Percentiles rank a stretch among this genome's conserved stretches.
Conservation (phyloP, 2,797 vertebrate genomes). For the Denticeps clupeoides region DNA sequence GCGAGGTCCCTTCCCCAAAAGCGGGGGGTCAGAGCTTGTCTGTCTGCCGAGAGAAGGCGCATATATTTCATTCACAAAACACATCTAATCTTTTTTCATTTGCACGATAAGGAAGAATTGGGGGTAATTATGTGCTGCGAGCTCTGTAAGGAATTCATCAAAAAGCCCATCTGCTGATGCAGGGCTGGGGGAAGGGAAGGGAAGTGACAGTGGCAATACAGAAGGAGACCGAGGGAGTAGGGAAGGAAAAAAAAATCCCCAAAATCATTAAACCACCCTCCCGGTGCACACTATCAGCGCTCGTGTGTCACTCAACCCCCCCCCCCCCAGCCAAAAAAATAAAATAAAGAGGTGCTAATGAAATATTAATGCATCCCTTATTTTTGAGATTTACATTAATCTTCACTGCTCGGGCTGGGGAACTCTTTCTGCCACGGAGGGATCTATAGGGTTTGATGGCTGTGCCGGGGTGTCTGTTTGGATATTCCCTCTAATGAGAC, state of each 20-base stretch:
- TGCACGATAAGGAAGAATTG: constrained; percentile 75
- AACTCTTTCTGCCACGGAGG: constrained; percentile 39
- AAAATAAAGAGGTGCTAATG: constrained; percentile 86
- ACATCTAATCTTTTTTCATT: constrained; percentile 79
- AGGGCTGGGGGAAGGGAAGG: constrained; percentile 60
- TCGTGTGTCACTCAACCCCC: constrained; percentile 81
- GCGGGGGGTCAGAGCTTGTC: constrained; percentile 26
- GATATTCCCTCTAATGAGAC: constrained; percentile 54
- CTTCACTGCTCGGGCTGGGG: constrained; percentile 32
- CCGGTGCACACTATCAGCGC: constrained; percentile 60
- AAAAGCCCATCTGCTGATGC: constrained; percentile 73
- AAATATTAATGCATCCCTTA: constrained; percentile 87
- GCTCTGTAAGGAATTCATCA: constrained; percentile 70
- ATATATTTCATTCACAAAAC: constrained; percentile 63
- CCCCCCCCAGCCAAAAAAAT: no score
- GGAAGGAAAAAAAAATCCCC: constrained; percentile 65
- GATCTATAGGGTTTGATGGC: constrained; percentile 25
- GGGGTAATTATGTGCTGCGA: constrained; percentile 79
- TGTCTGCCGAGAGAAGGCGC: constrained; percentile 44
- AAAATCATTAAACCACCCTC: constrained; percentile 81
- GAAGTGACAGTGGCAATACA: constrained; percentile 46
- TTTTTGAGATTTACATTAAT: constrained; percentile 72
- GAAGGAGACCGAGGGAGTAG: constrained; percentile 45
- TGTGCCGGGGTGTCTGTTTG: constrained; percentile 19
- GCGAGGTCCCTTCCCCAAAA: constrained; percentile 5